Evolutionary conservation across 2,888 invertebrate genomes (phyloP).

Genomic region (Fragum fragum): DNA sequence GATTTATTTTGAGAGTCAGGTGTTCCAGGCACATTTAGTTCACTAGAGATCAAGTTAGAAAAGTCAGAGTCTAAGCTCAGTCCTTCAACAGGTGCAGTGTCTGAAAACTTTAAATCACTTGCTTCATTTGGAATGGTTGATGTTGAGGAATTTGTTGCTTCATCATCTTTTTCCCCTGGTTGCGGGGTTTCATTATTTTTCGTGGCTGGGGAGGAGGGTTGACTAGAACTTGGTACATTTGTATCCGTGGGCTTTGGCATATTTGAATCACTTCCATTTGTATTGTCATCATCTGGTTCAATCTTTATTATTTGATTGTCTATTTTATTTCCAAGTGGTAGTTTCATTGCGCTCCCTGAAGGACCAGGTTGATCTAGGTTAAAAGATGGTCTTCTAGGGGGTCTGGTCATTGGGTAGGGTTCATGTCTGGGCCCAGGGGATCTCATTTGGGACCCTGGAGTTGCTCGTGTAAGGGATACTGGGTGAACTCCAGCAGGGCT

Average conservation of each 20-base stretch:
- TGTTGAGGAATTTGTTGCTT: conserved; percentile 47
- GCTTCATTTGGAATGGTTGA: conserved; percentile 45
- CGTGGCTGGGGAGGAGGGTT: conserved; percentile 44
- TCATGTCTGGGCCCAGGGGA: conserved; percentile 47
- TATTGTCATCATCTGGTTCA: conserved; percentile 44
- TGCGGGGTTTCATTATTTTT: conserved; percentile 17
- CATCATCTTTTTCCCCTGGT: conserved; percentile 39
- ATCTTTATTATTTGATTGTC: conserved; percentile 44
- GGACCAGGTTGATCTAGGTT: conserved; percentile 16
- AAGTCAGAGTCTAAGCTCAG: conserved; percentile 54
- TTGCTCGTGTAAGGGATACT: conserved; percentile 8
- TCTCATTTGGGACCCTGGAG: conserved; percentile 23
- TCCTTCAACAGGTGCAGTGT: conserved; percentile 40
- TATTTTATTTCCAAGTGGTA: conserved; percentile 29
- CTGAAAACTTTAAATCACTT: conserved; percentile 31
- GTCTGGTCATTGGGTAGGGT: conserved; percentile 50
- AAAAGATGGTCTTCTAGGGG: conserved; percentile 34
- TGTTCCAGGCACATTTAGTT: neutral
- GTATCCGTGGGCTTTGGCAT: neutral
- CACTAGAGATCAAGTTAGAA: conserved; percentile 40
- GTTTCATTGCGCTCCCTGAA: neutral
- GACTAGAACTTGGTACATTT: conserved; percentile 34
- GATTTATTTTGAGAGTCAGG: neutral
- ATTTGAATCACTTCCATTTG: conserved; percentile 36
- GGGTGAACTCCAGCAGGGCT: neutral